Base-by-base conservation (phyloP, 2,113 vertebrate species). In the Corythornis vintsioides region DNA sequence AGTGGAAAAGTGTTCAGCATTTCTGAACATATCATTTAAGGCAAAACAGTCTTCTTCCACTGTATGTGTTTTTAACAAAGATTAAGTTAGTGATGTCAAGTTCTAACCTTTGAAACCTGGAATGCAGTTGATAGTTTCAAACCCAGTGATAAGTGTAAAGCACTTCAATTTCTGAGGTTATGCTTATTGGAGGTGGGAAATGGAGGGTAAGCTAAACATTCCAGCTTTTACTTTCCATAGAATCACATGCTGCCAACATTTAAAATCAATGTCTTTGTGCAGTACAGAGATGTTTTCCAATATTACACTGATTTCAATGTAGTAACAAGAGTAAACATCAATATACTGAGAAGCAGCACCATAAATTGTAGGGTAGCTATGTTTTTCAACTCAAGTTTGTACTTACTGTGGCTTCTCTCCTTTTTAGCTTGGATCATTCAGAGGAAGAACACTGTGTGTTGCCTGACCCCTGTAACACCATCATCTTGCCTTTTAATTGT, bases 401-500 rank as follows among this genome's bases (percentile, higher is more conserved):
- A 20, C 57, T 95, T 76, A 97, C 35, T 64, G 13, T 76, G 61
- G 1, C 21, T 91, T 93, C 11, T 92, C 10, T 93, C 71, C 91
- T 50, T 25, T 93, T 52, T 90, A 98, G 97, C 82, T 95, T 65
- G 53, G 96, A 97, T 57, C 91, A 29, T 19, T 86, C 85, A 2
- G 98, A 98, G 88, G 97, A 97, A 70, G 95, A 95, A n/a, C 88
- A 86, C 87, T 94, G 81, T 95, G 91, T n/a, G 1, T 93, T 95
- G 91, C 97, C 94, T 15, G 96, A 96, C 72, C 95, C 95, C 12
- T 85, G 95, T 85, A 95, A 93, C 83, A 97, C 98, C 38, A 74
- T 98, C 80, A 97, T 98, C 47, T 96, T 99, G 72, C 98, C 98
- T 80, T 97, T 98, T 88, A 97, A 96, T 35, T 98, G 98, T 92